phyloP scores from a whole-genome alignment of 2,888 invertebrate genomes.

The Dolichopus griseipennis region DNA sequence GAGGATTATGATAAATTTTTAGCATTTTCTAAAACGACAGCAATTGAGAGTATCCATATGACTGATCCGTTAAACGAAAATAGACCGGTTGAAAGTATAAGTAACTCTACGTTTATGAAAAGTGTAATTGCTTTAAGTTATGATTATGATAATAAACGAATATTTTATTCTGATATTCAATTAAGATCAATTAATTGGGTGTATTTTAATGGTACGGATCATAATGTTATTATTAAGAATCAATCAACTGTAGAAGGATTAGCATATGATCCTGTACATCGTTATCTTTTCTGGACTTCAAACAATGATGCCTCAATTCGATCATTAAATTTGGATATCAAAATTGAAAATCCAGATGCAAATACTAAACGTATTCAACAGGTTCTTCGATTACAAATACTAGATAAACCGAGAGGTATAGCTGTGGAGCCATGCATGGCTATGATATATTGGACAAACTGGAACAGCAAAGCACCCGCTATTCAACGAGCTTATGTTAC shows the following conservation, averaged over 20 bases:
- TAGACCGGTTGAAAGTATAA: conserved; percentile 66
- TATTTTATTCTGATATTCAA: conserved; percentile 87
- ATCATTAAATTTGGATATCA: conserved; percentile 30
- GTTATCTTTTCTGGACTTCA: conserved; percentile 78
- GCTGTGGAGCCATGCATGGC: conserved; percentile 72
- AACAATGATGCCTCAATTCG: conserved; percentile 65
- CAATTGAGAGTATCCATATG: conserved; percentile 73
- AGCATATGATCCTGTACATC: conserved; percentile 60
- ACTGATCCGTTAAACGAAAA: conserved; percentile 63
- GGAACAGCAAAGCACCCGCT: conserved; percentile 70
- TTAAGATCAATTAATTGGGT: conserved; percentile 75
- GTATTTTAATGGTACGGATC: conserved; percentile 67
- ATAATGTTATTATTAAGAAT: conserved; percentile 59
- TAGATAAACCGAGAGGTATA: conserved; percentile 77
- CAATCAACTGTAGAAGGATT: conserved; percentile 83
- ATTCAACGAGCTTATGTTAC: conserved; percentile 68
- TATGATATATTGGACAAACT: conserved; percentile 77
- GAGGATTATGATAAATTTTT: conserved; percentile 70
- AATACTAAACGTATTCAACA: conserved; percentile 46
- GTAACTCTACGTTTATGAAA: conserved; percentile 62
- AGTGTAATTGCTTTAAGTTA: conserved; percentile 81
- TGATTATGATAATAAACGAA: conserved; percentile 57
- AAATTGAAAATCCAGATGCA: conserved; percentile 28
- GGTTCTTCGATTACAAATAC: conserved; percentile 55
- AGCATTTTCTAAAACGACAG: conserved; percentile 58